These are phyloP conservation scores for Pseudomyrmex cubaensis DNA, from an alignment of 1,140 invertebrate species.

Conservation along the genomic window DNA sequence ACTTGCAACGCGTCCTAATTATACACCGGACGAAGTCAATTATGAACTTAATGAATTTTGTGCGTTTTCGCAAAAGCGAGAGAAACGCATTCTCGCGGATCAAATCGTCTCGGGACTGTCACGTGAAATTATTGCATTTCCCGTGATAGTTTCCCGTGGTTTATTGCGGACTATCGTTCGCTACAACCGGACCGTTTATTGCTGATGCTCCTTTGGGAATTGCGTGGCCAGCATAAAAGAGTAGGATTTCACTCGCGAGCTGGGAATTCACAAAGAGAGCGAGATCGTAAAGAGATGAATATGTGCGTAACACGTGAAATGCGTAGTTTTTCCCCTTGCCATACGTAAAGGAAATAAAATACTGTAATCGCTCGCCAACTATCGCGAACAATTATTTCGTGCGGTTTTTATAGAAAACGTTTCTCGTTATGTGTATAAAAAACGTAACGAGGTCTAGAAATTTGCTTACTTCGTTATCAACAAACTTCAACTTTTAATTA, in stretches of 20 bases:
- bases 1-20: neutral
- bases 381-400: too few relatives aligned
- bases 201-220: constrained; percentile 35
- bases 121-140: constrained; percentile 36
- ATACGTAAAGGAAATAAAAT: neutral
- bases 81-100: neutral
- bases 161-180: constrained; percentile 20
- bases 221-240: constrained; percentile 2
- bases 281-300: constrained; percentile 3
- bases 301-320: neutral
- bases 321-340: neutral
- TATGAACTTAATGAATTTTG: constrained; percentile 9
- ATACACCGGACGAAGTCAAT: neutral
- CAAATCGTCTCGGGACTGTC: neutral
- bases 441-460: too few relatives aligned
- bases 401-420: too few relatives aligned
- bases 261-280: neutral
- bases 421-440: too few relatives aligned
- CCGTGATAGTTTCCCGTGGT: neutral
- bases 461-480: too few relatives aligned
- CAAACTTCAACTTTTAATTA: too few relatives aligned
- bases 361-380: neutral
- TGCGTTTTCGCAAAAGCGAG: neutral
- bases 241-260: constrained; percentile 11
- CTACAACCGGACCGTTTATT: constrained; percentile 18